Evolutionary conservation across 2,113 vertebrate species (phyloP), one percentile per base, ranked within the genome.

Genomic region (Rhabdornis inornatus): DNA sequence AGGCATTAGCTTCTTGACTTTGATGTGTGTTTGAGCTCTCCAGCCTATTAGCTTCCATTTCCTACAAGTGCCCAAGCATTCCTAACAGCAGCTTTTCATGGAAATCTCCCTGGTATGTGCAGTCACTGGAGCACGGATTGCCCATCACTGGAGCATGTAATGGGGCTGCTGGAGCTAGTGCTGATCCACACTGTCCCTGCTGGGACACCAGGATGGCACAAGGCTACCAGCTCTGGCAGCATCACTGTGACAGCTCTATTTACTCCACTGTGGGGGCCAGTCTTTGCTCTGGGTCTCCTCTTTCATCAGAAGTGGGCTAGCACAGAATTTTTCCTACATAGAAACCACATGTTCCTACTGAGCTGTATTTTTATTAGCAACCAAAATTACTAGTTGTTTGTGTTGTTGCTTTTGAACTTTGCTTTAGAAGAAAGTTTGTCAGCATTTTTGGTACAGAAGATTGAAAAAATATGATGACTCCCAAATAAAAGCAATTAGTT

Each of bases 1-100:
- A 70, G 20, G 47, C 79, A 88, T 94, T 86, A 95, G 13, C 35
- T 94, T 87, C 85, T 83, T 74, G 79, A 75, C 90, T 93, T 94
- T 96, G 85, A 96, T 93, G 87, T 74, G 31, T 75, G 35, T 83
- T 83, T 71, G 79, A 88, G 65, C 35, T 85, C 45, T 89, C 85
- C 78, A 89, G 60, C 28, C 80, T 83, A 49, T 87, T 81, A 93
- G n/a, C n/a, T 83, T 81, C 56, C 27, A 65, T 15, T 80, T 45
- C 82, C 69, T 30, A n/a, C 7, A 52, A 92, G 49, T 60, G 61
- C 42, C 64, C 78, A 88, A 68, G 22, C 35, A 90, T 77, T 90
- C 64, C 15, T 52, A 88, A 37, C 20, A 77, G 40, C 39, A 83
- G 20, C 52, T 90, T 92, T 92, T 80, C 60, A 75, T 49, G 60